Base-by-base conservation (phyloP, 2,888 invertebrate species). In the Anodontia alba region DNA sequence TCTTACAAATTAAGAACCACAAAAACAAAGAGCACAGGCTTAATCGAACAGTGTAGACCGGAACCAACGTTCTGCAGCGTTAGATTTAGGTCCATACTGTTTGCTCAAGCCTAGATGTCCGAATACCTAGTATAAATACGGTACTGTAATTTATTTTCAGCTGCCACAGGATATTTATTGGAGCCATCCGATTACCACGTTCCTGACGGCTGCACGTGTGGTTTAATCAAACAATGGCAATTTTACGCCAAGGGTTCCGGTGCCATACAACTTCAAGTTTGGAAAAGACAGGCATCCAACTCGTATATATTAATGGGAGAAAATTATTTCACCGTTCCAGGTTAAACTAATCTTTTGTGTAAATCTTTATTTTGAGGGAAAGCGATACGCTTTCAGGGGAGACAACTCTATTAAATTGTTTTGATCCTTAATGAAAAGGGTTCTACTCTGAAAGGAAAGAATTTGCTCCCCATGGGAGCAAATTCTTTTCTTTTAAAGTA, bases 201-300 rank as follows among this genome's bases (percentile, higher is more conserved):
- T 5, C 84, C 84, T 0, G 81, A 77, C 29, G 15, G 23, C 0
- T 84, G 84, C 54, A 67, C 74, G 17, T 84, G 84, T 42, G 81
- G 81, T 1, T 69, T 84, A 0, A 66, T 84, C n/a, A 29, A 79
- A 51, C 77, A 71, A 38, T 84, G 84, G 84, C 73, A 74, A 7
- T 81, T 84, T 62, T 62, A 71, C 17, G 72, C 84, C 23, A 23
- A 33, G 1, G 49, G 38, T n/a, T 1, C 74, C 0, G 84, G 84
- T 7, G 70, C 67, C 23, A 67, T 84, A n/a, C 76, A 79, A 31
- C 73, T 84, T 5, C 84, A 84, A 43, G 81, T 84, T 1, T 84
- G 84, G 84, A 42, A 75, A 7, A 73, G 75, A 23, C 42, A 66
- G 29, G 51, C 72, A 26, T 72, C 72, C 33, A 49, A 74, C 20